Evolutionary conservation across 1,140 invertebrate genomes (phyloP).

Genomic region (Schlechtendalia chinensis): DNA sequence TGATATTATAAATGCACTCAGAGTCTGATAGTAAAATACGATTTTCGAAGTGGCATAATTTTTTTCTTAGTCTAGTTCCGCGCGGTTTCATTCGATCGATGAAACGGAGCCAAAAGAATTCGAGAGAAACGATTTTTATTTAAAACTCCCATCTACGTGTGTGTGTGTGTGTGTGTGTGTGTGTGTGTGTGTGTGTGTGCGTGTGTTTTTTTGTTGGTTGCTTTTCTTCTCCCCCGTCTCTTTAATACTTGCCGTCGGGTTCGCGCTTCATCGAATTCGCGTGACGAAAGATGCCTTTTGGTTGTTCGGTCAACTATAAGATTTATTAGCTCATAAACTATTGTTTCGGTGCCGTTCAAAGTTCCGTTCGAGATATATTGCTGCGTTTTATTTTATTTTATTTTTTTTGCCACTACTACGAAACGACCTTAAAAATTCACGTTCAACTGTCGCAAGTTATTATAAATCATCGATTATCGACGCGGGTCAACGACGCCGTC

Average conservation of each 20-base stretch:
- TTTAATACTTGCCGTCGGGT: not conserved
- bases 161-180: not conserved
- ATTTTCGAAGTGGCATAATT: too few species aligned
- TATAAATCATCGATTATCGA: not conserved
- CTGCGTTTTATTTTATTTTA: not conserved
- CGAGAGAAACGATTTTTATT: too few species aligned
- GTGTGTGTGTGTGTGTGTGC: not conserved
- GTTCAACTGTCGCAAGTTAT: not conserved
- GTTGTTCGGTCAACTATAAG: slow-evolving; percentile 4
- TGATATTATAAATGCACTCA: too few species aligned
- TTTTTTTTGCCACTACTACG: not conserved
- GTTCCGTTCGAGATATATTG: slow-evolving; percentile 8
- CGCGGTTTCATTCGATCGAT: too few species aligned
- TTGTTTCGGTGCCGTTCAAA: slow-evolving; percentile 9
- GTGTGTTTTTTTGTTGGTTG: not conserved
- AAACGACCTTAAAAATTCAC: not conserved
- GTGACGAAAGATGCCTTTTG: not conserved
- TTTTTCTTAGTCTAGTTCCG: too few species aligned
- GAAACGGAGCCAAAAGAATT: too few species aligned
- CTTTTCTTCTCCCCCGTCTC: not conserved
- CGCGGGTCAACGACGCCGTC: not conserved
- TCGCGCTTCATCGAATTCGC: not conserved
- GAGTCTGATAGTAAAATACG: too few species aligned
- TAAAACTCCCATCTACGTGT: too few species aligned
- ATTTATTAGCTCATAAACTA: slow-evolving; percentile 39